Percentiles rank a stretch among this genome's conserved stretches.
These are phyloP conservation scores for Misgurnus anguillicaudatus DNA, from an alignment of 2,113 vertebrate genomes.

Conservation along the genomic window DNA sequence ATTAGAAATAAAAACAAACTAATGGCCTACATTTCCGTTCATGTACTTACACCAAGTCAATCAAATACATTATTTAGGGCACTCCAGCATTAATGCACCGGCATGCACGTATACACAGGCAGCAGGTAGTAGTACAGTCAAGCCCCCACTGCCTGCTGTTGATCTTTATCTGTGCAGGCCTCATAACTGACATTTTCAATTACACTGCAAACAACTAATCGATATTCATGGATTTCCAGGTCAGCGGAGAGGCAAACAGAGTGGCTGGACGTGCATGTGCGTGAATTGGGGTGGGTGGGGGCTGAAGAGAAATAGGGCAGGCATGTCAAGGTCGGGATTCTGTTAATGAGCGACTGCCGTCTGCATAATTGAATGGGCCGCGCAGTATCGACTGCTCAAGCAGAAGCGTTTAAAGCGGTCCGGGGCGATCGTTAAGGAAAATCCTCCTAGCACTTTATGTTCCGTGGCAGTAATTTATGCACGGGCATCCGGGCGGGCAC, in stretches of 20 bases:
- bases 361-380: conserved; percentile 80
- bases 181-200: conserved; percentile 95
- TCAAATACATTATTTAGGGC: conserved; percentile 56
- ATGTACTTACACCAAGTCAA: conserved; percentile 40
- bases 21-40: conserved; percentile 22
- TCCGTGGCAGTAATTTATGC: conserved; percentile 80
- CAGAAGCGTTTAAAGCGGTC: conserved; percentile 75
- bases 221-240: conserved; percentile 90
- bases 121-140: conserved; percentile 69
- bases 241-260: conserved; percentile 78
- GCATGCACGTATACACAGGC: conserved; percentile 40
- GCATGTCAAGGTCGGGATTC: conserved; percentile 86
- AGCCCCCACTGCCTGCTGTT: conserved; percentile 75
- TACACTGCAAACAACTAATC: conserved; percentile 91
- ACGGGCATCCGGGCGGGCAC: conserved; percentile 72
- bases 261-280: conserved; percentile 60
- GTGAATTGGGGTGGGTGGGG: conserved; percentile 48
- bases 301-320: conserved; percentile 77
- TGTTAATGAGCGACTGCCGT: conserved; percentile 80
- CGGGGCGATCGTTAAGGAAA: conserved; percentile 76
- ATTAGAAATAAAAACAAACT: conserved; percentile 43
- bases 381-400: conserved; percentile 76
- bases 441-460: conserved; percentile 77
- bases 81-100: conserved; percentile 4
- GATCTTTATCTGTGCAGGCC: conserved; percentile 85